These are phyloP conservation scores for Phyllotreta striolata DNA, from an alignment of 2,888 invertebrate genomes.

Conservation along the genomic window DNA sequence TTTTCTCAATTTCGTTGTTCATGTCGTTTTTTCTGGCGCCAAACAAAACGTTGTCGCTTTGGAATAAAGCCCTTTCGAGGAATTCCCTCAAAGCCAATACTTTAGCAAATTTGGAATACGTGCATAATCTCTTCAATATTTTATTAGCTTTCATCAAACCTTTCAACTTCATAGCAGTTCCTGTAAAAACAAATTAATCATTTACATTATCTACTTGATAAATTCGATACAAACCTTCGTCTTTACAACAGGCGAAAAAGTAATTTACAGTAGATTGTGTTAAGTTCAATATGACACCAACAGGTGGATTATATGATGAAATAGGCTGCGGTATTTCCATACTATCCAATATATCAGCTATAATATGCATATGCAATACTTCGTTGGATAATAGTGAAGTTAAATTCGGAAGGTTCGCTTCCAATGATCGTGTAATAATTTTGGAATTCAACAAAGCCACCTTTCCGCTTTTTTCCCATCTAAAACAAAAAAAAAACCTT, in stretches of 20 bases:
- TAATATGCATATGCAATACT: conserved; percentile 62
- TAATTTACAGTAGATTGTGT: conserved; percentile 77
- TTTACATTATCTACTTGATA: conserved; percentile 4
- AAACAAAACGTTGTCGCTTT: conserved; percentile 72
- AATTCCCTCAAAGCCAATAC: conserved; percentile 77
- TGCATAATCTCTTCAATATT: conserved; percentile 71
- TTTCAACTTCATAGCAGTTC: conserved; percentile 67
- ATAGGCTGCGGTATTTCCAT: conserved; percentile 68
- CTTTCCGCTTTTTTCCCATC: conserved; percentile 70
- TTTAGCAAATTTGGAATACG: conserved; percentile 73
- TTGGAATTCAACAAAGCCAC: conserved; percentile 59
- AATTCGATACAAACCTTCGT: conserved; percentile 64
- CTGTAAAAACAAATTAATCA: conserved; percentile 59
- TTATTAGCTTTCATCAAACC: conserved; percentile 72
- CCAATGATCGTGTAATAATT: conserved; percentile 61
- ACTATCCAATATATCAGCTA: conserved; percentile 71
- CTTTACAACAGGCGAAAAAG: conserved; percentile 77
- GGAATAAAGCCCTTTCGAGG: conserved; percentile 76
- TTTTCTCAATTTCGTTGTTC: conserved; percentile 61
- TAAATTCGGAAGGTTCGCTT: conserved; percentile 62
- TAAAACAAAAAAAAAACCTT: conserved; percentile 51
- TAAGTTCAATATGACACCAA: conserved; percentile 73
- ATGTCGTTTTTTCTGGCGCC: conserved; percentile 68
- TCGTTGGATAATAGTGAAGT: conserved; percentile 59
- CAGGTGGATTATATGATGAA: conserved; percentile 64